These are phyloP conservation scores for Frankliniella fusca DNA, from an alignment of 2,888 invertebrate genomes.

Conservation along the genomic window DNA sequence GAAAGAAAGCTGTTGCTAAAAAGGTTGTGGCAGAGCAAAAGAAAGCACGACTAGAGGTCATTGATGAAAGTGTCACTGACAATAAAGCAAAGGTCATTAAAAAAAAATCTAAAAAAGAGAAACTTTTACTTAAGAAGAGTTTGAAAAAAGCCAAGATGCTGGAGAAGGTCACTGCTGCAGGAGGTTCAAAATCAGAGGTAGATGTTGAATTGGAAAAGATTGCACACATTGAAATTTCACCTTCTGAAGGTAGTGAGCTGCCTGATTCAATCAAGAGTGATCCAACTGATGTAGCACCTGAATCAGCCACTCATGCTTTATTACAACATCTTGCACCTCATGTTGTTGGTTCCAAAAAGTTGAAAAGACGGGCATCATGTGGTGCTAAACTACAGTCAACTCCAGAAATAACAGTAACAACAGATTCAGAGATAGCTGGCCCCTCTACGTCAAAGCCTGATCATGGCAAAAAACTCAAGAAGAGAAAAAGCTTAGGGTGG, in stretches of 20 bases:
- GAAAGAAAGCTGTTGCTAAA: not conserved
- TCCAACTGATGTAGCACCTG: not conserved
- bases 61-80: not conserved
- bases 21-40: not conserved
- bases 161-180: not conserved
- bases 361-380: not conserved
- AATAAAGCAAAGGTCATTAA: not conserved
- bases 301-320: not conserved
- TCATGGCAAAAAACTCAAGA: not conserved
- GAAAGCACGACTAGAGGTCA: not conserved
- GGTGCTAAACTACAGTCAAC: not conserved
- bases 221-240: not conserved
- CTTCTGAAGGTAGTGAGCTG: not conserved
- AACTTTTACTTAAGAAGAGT: not conserved
- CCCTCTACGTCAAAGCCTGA: not conserved
- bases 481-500: constrained; percentile 31
- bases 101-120: not conserved
- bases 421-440: not conserved
- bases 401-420: not conserved
- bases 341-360: not conserved
- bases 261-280: not conserved
- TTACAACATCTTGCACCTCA: not conserved
- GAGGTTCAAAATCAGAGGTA: not conserved
- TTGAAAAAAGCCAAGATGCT: not conserved
- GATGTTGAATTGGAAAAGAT: not conserved